These are phyloP conservation scores for Eunapius fragilis DNA, from an alignment of 37 sponge, comb jelly and placozoan genomes.

Conservation along the genomic window DNA sequence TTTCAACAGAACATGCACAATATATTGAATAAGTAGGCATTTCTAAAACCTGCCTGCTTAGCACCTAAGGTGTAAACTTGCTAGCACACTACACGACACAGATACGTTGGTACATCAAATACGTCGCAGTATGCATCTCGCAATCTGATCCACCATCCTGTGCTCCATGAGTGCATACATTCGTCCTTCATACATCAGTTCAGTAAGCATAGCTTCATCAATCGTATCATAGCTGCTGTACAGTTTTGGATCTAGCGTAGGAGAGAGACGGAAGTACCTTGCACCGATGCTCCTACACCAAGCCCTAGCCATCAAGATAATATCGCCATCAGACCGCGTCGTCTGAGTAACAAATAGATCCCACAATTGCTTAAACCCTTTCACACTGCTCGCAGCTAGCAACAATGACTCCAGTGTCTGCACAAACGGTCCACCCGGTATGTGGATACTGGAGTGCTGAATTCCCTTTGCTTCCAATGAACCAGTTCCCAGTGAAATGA, in stretches of 20 bases:
- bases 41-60: no score
- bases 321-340: neutral
- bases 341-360: neutral
- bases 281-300: neutral
- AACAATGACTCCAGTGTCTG: neutral
- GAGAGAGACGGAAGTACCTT: neutral
- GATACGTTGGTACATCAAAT: no score
- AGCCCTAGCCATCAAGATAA: neutral
- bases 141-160: neutral
- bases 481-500: slow-evolving; percentile 42
- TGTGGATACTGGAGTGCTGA: neutral
- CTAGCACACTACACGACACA: no score
- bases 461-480: neutral
- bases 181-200: neutral
- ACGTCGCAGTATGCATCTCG: neutral
- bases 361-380: neutral
- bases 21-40: no score
- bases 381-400: neutral
- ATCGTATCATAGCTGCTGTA: neutral
- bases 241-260: neutral
- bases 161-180: neutral
- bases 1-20: no score
- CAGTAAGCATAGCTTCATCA: neutral
- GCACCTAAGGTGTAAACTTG: no score
- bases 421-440: neutral